A percentile compares a stretch with the other conserved stretches of the same genome.
Evolutionary conservation across 2,888 invertebrate species (phyloP).

Genomic region (Stenurella melanura): DNA sequence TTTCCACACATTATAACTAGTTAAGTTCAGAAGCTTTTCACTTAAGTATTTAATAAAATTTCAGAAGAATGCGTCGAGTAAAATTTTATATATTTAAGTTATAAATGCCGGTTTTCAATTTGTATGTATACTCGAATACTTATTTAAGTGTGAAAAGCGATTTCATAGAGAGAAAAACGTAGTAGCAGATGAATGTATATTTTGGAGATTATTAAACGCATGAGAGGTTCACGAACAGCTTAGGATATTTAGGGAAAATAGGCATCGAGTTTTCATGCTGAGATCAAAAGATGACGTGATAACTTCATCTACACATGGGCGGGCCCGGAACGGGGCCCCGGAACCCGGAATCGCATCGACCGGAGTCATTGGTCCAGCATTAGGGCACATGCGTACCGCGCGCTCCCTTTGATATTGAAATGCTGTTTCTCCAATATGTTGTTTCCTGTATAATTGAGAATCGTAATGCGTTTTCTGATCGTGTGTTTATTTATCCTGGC

Average conservation of each 20-base stretch:
- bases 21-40: too few species aligned
- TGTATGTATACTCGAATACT: not conserved
- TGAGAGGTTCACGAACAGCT: slow-evolving; percentile 48
- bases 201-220: slow-evolving; percentile 38
- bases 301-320: slow-evolving; percentile 73
- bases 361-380: slow-evolving; percentile 59
- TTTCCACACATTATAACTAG: too few species aligned
- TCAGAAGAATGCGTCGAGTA: too few species aligned
- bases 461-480: slow-evolving; percentile 65
- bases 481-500: slow-evolving; percentile 55
- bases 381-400: slow-evolving; percentile 41
- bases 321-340: slow-evolving; percentile 65
- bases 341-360: slow-evolving; percentile 73
- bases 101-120: too few species aligned
- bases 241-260: slow-evolving; percentile 66
- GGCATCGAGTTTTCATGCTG: slow-evolving; percentile 66
- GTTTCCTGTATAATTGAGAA: slow-evolving; percentile 69
- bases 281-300: slow-evolving; percentile 60
- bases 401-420: slow-evolving; percentile 70
- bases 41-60: too few species aligned
- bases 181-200: slow-evolving; percentile 28
- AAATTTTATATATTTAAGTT: too few species aligned
- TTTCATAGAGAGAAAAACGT: slow-evolving; percentile 16
- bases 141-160: slow-evolving; percentile 29
- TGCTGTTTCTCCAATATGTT: slow-evolving; percentile 66